These are phyloP conservation scores for Phaethon lepturus DNA, from an alignment of 2,113 vertebrate genomes.

Conservation along the genomic window DNA sequence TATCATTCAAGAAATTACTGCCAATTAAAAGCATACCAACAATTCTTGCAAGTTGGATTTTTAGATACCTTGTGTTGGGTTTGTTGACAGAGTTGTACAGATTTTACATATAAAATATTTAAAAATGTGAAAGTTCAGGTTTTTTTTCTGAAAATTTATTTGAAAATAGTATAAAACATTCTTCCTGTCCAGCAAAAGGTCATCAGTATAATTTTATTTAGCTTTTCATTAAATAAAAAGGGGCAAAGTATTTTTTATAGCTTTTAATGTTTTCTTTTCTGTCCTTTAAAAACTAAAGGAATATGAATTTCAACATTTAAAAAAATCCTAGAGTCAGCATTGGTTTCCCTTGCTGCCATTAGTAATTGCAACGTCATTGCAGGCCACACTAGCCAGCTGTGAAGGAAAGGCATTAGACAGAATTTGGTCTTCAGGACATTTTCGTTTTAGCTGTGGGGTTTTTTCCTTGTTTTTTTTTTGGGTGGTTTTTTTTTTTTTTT, in stretches of 20 bases:
- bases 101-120: not conserved
- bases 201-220: not conserved
- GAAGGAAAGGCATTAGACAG: not conserved
- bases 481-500: no score
- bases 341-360: not conserved
- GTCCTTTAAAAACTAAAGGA: not conserved
- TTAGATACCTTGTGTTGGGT: not conserved
- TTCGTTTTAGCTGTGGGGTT: not conserved
- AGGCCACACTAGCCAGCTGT: not conserved
- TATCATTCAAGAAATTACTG: not conserved
- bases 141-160: not conserved
- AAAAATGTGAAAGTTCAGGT: not conserved
- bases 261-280: not conserved
- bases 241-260: not conserved
- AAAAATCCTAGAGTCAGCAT: not conserved
- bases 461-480: no score
- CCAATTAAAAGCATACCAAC: not conserved
- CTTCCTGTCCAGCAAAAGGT: not conserved
- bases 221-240: not conserved
- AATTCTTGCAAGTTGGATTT: not conserved
- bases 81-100: not conserved
- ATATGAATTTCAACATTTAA: not conserved
- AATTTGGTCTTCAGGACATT: not conserved
- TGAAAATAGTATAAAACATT: not conserved
- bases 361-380: not conserved